Base-by-base conservation (phyloP, 2,888 invertebrate species). In the Idaea dimidiata region DNA sequence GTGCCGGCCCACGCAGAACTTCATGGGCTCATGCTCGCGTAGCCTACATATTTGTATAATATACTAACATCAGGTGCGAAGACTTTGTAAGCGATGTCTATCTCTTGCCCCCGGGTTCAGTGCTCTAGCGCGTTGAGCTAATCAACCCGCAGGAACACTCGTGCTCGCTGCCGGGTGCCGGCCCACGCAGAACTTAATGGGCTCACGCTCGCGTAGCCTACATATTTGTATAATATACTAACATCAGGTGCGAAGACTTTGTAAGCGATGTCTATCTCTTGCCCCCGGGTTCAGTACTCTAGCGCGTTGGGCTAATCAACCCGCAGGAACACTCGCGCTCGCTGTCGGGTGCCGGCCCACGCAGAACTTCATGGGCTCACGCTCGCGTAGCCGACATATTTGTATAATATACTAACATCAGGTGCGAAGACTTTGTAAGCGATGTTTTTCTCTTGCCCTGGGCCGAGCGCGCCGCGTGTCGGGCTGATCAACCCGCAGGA, bases 221-320 rank as follows among this genome's bases (percentile, higher is more conserved):
- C 80, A 24, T 5, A 24, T 24, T 24, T 24, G 24, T 24, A 24
- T 24, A 24, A 24, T 3, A 24, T 33, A 33, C 33, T 10, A 33
- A 87, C 87, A 60, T 74, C 72, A 0, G 87, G 84, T 0, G 87
- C 84, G 43, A 72, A 73, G 16, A 79, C 83, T 2, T 71, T 65
- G 65, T 84, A 88, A n/a, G n/a, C n/a, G n/a, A n/a, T n/a, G n/a
- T n/a, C n/a, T n/a, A n/a, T n/a, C n/a, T n/a, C n/a, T n/a, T n/a
- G n/a, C n/a, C n/a, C n/a, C n/a, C n/a, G n/a, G n/a, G n/a, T n/a
- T n/a, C n/a, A n/a, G n/a, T n/a, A n/a, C n/a, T n/a, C n/a, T n/a
- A n/a, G 17, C n/a, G n/a, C n/a, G n/a, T n/a, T n/a, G n/a, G n/a
- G n/a, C n/a, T n/a, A n/a, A n/a, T n/a, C n/a, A n/a, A n/a, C n/a